Percentiles rank a stretch among this genome's conserved stretches.
Evolutionary conservation across 2,113 vertebrate genomes (phyloP).

Genomic region (Psilopogon haemacephalus): DNA sequence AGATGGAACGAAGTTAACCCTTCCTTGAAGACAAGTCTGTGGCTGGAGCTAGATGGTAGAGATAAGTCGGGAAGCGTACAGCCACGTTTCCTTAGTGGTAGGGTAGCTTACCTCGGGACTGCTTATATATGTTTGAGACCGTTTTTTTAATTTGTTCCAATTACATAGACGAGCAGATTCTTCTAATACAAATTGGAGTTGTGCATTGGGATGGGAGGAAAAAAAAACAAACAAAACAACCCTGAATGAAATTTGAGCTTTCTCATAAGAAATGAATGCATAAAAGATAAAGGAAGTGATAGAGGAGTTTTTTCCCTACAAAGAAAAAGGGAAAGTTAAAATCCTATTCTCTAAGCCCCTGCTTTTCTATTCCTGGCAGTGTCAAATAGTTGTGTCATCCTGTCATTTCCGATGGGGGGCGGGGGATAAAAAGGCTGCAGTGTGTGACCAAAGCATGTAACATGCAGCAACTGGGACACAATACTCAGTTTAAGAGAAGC

Average conservation of each 20-base stretch:
- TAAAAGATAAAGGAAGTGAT: not conserved
- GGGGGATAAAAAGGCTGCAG: too few species aligned
- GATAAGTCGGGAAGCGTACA: fast-evolving
- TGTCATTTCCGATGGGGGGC: not conserved
- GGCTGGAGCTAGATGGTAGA: not conserved
- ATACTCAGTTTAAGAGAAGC: not conserved
- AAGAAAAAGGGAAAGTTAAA: fast-evolving
- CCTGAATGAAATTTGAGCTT: not conserved
- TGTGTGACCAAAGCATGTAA: not conserved
- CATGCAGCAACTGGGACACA: not conserved
- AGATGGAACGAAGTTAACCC: fast-evolving
- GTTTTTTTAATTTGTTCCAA: fast-evolving
- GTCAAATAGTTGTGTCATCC: not conserved
- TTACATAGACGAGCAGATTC: fast-evolving
- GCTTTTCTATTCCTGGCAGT: not conserved
- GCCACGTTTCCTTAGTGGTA: not conserved
- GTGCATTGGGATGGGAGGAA: not conserved
- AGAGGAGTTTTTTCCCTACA: not conserved
- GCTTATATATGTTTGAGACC: fast-evolving
- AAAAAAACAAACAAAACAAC: not conserved
- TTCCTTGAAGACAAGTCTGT: fast-evolving
- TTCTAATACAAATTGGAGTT: not conserved
- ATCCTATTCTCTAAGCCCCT: not conserved
- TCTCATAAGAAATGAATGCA: not conserved
- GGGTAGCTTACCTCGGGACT: not conserved